Evolutionary conservation across 2,113 vertebrate species (phyloP), one percentile per base, ranked within the genome.

Genomic region (Dicaeum eximium): DNA sequence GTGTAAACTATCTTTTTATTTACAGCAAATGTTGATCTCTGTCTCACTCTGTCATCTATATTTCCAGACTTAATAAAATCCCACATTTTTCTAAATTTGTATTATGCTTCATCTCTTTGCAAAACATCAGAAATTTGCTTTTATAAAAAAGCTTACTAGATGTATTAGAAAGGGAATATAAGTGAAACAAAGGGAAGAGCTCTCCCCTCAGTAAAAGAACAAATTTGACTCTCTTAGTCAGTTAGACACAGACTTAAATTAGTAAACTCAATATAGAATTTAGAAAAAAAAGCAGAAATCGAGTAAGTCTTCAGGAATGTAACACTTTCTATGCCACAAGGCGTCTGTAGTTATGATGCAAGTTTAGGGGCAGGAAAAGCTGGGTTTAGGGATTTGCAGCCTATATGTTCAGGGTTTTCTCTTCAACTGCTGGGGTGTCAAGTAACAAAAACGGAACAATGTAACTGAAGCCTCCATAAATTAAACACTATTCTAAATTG

Each of bases 381-480:
- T 21, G 40, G 15, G 53, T 54, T 61, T 58, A 44, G 53, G 40
- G 78, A 86, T 80, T 75, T 89, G 51, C 70, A 85, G 28, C 22
- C 38, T 5, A 4, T 23, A 16, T 25, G 10, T 27, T 50, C n/a
- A 70, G 33, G 57, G 57, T 48, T 92, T 89, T 62, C 47, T 70
- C 74, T 86, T 83, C 74, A 86, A 10, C 61, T 66, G 86, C 78
- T 57, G 53, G 37, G 54, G 33, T 23, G 56, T 75, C 81, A 93
- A 88, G 80, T 78, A 35, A 91, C 58, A 82, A 90, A 83, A 91
- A 7, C 0, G 0, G 48, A 95, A 90, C 51, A 88, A 53, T 2
- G 7, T 85, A 94, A 95, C 56, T 42, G 62, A 93, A 81, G 14
- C n/a, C 38, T 89, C 62, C 31, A 73, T 92, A 91, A 93, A 93